phyloP scores from a whole-genome alignment of 2,888 invertebrate genomes.

The Pterostichus madidus region DNA sequence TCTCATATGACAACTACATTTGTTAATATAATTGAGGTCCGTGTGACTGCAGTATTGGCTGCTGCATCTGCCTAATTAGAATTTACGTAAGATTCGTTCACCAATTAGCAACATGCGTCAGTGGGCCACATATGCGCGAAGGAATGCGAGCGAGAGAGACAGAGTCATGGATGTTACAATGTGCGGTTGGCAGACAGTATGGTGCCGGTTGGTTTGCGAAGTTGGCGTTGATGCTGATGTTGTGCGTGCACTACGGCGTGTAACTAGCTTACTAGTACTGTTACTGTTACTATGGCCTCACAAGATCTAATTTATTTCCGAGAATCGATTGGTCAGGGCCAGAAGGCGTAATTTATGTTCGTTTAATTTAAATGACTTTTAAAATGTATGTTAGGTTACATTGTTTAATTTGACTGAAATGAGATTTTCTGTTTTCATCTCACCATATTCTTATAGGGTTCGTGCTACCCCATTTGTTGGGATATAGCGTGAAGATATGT shows the following conservation, averaged over 20 bases:
- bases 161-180: not conserved
- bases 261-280: not conserved
- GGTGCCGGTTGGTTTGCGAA: constrained; percentile 53
- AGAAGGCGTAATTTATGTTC: constrained; percentile 35
- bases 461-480: too few relatives aligned
- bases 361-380: constrained; percentile 28
- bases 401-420: not conserved
- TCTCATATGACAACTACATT: constrained; percentile 12
- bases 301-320: constrained; percentile 29
- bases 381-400: not conserved
- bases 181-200: constrained; percentile 49
- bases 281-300: constrained; percentile 15
- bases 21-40: not conserved
- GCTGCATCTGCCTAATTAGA: constrained; percentile 34
- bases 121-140: not conserved
- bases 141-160: constrained; percentile 42
- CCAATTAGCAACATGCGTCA: constrained; percentile 60
- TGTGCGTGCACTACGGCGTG: not conserved
- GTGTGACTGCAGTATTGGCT: constrained; percentile 8
- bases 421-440: not conserved
- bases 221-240: not conserved
- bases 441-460: too few relatives aligned
- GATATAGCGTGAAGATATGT: too few relatives aligned
- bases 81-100: constrained; percentile 61
- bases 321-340: constrained; percentile 46